Percentiles rank a stretch among this genome's conserved stretches.
These are phyloP conservation scores for Pyrocoelia pectoralis DNA, from an alignment of 2,888 invertebrate genomes.

Conservation along the genomic window DNA sequence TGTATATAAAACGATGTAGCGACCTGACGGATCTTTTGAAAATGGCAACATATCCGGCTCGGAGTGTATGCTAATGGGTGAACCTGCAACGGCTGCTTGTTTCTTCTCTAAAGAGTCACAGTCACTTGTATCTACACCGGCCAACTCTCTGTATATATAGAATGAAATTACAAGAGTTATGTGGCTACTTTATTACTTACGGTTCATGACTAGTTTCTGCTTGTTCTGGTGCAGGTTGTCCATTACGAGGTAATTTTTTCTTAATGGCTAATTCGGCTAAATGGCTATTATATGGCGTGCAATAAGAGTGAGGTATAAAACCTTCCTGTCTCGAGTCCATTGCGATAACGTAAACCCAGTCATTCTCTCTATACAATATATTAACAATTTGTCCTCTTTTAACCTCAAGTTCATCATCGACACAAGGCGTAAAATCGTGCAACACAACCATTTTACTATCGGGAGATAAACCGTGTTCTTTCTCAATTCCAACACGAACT, in stretches of 20 bases:
- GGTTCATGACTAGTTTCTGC: conserved; percentile 68
- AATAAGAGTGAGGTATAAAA: conserved; percentile 94
- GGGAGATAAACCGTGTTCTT: conserved; percentile 89
- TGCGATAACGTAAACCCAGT: conserved; percentile 96
- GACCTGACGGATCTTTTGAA: conserved; percentile 84
- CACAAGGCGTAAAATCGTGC: conserved; percentile 94
- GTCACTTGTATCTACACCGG: conserved; percentile 65
- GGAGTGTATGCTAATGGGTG: conserved; percentile 62
- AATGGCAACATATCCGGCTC: conserved; percentile 74
- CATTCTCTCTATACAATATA: conserved; percentile 92
- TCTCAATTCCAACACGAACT: conserved; percentile 89
- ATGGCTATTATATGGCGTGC: conserved; percentile 84
- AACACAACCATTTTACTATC: conserved; percentile 95
- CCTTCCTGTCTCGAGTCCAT: conserved; percentile 91
- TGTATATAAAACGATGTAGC: conserved; percentile 92
- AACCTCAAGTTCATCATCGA: conserved; percentile 91
- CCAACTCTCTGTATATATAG: conserved; percentile 53
- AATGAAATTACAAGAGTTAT: no score
- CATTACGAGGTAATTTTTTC: conserved; percentile 84
- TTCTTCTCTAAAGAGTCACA: conserved; percentile 69
- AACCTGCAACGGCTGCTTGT: conserved; percentile 58
- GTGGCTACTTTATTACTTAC: conserved; percentile 50
- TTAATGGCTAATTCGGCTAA: conserved; percentile 82
- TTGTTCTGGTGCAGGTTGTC: conserved; percentile 63
- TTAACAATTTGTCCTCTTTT: conserved; percentile 94